Conservation (phyloP, 1,140 invertebrate genomes). For the Conus betulinus region DNA sequence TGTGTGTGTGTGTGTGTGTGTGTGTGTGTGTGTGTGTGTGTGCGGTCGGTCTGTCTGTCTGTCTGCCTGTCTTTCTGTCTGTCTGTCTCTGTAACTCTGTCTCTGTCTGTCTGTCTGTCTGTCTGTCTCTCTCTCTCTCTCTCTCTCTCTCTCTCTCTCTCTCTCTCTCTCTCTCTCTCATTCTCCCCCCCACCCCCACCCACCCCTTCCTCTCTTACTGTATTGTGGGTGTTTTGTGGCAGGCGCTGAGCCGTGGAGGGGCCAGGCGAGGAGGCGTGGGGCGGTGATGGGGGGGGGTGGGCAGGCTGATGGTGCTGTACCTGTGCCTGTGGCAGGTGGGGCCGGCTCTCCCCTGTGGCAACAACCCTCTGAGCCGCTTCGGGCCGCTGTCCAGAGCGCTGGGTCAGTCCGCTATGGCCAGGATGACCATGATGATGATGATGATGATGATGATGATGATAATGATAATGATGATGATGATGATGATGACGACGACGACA, state of each 20-base stretch:
- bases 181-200: no score
- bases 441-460: background rate
- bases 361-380: conserved; percentile 52
- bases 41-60: no score
- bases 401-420: conserved; percentile 33
- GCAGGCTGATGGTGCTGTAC: conserved; percentile 26
- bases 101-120: background rate
- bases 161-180: no score
- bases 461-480: background rate
- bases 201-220: no score
- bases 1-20: no score
- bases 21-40: no score
- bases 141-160: background rate
- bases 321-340: conserved; percentile 53
- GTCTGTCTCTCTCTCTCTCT: background rate
- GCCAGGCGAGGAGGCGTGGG: background rate
- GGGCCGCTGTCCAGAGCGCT: conserved; percentile 45
- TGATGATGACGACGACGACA: background rate
- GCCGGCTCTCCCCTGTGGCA: conserved; percentile 55
- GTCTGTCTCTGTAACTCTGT: background rate
- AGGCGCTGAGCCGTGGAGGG: background rate
- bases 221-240: no score
- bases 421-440: background rate
- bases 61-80: no score
- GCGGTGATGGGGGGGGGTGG: background rate